A percentile compares a stretch with the other conserved stretches of the same genome.
Conservation (phyloP, 2,888 invertebrate genomes). For the Operophtera brumata region DNA sequence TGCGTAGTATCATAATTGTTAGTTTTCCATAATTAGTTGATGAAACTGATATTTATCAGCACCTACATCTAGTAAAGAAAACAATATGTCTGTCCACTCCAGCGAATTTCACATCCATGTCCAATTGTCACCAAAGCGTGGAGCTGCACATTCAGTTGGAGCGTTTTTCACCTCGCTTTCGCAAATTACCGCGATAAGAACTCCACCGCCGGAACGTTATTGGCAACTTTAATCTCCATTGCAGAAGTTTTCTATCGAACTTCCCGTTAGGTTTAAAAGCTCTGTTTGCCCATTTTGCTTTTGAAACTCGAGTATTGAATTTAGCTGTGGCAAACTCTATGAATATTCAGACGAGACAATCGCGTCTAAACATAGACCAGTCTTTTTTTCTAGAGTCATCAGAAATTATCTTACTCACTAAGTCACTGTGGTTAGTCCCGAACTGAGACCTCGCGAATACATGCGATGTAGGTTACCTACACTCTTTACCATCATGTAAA, state of each 20-base stretch:
- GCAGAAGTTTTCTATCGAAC: constrained; percentile 28
- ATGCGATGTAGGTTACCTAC: too few relatives aligned
- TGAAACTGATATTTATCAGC: too few relatives aligned
- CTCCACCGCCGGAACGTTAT: constrained; percentile 19
- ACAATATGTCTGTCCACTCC: neutral
- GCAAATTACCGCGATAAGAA: constrained; percentile 34
- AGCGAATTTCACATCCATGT: constrained; percentile 1
- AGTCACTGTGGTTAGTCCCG: too few relatives aligned
- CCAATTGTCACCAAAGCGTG: constrained; percentile 10
- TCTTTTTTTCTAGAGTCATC: too few relatives aligned
- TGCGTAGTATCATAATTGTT: too few relatives aligned
- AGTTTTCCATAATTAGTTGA: too few relatives aligned
- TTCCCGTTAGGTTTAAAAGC: neutral
- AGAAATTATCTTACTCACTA: too few relatives aligned
- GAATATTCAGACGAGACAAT: too few relatives aligned
- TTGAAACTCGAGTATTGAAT: neutral
- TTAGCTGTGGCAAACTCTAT: neutral
- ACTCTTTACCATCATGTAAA: too few relatives aligned
- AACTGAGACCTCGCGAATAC: too few relatives aligned
- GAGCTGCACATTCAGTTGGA: neutral
- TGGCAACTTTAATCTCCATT: constrained; percentile 31
- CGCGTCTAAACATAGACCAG: too few relatives aligned
- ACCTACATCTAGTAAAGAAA: too few relatives aligned
- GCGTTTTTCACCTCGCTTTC: constrained; percentile 32
- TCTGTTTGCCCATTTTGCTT: neutral